Evolutionary conservation across 2,113 vertebrate species (phyloP), one percentile per base, ranked within the genome.

Genomic region (Pyxicephalus adspersus): DNA sequence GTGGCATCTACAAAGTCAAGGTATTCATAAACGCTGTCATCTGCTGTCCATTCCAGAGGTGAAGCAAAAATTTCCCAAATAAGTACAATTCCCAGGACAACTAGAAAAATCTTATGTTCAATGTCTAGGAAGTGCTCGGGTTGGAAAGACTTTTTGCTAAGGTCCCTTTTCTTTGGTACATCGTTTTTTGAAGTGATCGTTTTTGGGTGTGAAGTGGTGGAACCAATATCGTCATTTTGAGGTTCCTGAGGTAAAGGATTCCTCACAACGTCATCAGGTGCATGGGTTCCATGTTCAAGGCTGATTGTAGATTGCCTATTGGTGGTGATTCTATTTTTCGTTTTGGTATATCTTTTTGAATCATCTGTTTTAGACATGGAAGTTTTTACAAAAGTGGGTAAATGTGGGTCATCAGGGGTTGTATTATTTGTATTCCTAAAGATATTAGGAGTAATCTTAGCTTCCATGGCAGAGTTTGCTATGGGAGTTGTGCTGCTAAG

Each of bases 1-100:
- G 94, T 90, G 0, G 95, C 93, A 0, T 98, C 96, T 0, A 95
- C 92, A 0, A 93, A 95, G 85, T 97, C 96, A 0, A 98, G 88
- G 54, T 96, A 96, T 34, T 98, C 96, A 0, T 93, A 95, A 16
- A 97, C 86, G 3, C 91, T 93, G 38, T 98, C 95, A 0, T 96
- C 94, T 0, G 90, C 91, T 0, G 88, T 89, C 92, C 92, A 89
- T 8, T 93, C 91, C 3, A 95, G 70, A 5, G 94, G 94, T 0
- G 93, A 85, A 0, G 91, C 81, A 29, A 87, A 31, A 17, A 87
- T 81, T 83, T 94, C 95, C 95, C 95, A 98, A 60, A 94, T 23
- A 0, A 89, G 83, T 3, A 95, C 18, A 0, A 77, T 72, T 8
- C 91, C 86, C 73, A 97, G 85, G 0, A 90, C 83, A 80, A 95